Base-by-base conservation (phyloP, 2,797 vertebrate genomes). In the Poecilia picta region DNA sequence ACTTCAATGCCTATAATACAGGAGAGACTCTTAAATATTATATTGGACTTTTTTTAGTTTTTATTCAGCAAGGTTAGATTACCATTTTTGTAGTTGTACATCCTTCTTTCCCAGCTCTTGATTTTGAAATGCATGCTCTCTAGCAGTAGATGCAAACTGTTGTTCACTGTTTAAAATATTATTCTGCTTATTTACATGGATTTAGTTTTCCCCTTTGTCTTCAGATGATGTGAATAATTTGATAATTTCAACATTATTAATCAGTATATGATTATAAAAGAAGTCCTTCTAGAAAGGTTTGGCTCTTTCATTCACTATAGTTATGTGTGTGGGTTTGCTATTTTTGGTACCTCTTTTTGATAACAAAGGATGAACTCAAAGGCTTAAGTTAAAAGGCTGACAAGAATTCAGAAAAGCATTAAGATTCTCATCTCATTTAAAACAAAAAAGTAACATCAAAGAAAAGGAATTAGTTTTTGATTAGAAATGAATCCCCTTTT, bases 401-500 rank as follows among this genome's bases (percentile, higher is more conserved):
- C 45, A n/a, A 79, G 45, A 47, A 15, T 77, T 74, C 57, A 81
- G 5, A 80, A 78, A 86, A 43, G 73, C 77, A 5, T 16, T 76
- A 74, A 18, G 6, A 46, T 76, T 80, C 59, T 79, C 66, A 70
- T 84, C 79, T 85, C 78, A 45, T 75, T 74, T 81, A 78, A n/a
- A 0, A 41, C 39, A 80, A 55, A 85, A 74, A 87, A 86, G 76
- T 73, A 82, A 62, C 76, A 77, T 25, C 16, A 49, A 47, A 45
- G 71, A 80, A 62, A 68, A 75, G 49, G 79, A 76, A 85, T 81
- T 46, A 43, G 68, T 59, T 83, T 93, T 91, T 88, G 89, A 90
- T 87, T 91, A 78, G 83, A 92, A 89, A 89, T 90, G 82, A 82
- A 91, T 81, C 81, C 71, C 78, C 85, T 46, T 70, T 68, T 71